Percentiles rank a stretch among this genome's conserved stretches.
Evolutionary conservation across 2,888 invertebrate species (phyloP).

Genomic region (Troglohyphantes excavatus): DNA sequence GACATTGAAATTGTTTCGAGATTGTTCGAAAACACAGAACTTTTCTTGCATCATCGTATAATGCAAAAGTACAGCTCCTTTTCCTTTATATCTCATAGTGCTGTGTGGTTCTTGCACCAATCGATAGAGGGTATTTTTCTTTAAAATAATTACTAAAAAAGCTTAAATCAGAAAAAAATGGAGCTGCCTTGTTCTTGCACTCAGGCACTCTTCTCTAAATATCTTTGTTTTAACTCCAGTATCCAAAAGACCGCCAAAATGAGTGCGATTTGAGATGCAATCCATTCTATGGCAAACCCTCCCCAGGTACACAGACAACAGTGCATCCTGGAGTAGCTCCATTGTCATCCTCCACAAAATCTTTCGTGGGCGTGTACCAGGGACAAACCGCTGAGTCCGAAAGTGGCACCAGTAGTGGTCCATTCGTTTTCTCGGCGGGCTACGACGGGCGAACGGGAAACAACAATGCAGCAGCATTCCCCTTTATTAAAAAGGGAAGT

Average conservation of each 20-base stretch:
- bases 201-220: too few species aligned
- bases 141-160: too few species aligned
- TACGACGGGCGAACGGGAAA: background rate
- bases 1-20: too few species aligned
- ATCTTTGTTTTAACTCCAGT: background rate
- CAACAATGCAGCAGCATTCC: background rate
- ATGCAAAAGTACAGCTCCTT: too few species aligned
- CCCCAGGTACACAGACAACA: background rate
- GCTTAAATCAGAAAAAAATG: too few species aligned
- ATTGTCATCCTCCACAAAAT: conserved; percentile 9
- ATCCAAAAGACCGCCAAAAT: background rate
- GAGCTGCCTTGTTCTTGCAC: too few species aligned
- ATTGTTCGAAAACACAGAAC: too few species aligned
- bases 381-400: conserved; percentile 22
- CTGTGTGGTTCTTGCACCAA: too few species aligned
- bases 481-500: conserved; percentile 23
- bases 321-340: background rate
- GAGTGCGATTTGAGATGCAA: background rate
- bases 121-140: too few species aligned
- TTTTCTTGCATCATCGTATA: too few species aligned
- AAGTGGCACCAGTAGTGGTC: conserved; percentile 18
- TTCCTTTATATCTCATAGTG: too few species aligned
- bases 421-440: too few species aligned
- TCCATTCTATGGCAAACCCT: background rate
- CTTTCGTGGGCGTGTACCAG: conserved; percentile 30